Conservation (phyloP, 2,797 vertebrate genomes). For the Poecilia picta region DNA sequence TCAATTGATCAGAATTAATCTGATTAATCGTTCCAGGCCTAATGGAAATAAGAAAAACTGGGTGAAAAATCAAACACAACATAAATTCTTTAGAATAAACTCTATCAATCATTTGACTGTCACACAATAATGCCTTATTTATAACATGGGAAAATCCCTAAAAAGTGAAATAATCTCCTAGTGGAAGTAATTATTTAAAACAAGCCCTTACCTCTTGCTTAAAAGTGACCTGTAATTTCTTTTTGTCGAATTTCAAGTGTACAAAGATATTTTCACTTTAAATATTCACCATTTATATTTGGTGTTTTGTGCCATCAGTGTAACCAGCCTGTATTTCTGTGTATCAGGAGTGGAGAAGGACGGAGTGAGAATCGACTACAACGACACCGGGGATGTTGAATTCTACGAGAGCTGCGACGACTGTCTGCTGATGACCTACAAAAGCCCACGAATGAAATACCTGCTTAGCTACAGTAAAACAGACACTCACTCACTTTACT, state of each 20-base stretch:
- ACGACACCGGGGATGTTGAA: neutral
- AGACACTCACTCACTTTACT: neutral
- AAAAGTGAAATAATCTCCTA: too few relatives aligned
- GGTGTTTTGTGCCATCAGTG: too few relatives aligned
- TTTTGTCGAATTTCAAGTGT: too few relatives aligned
- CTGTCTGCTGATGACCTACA: constrained; percentile 14
- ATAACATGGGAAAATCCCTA: neutral
- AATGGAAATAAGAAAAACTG: neutral
- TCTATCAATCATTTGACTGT: neutral
- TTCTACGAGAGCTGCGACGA: constrained; percentile 9
- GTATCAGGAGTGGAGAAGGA: neutral
- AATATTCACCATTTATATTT: too few relatives aligned
- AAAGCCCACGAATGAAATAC: neutral
- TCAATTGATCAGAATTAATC: too few relatives aligned
- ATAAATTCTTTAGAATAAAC: neutral
- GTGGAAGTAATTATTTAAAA: too few relatives aligned
- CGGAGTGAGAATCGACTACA: neutral
- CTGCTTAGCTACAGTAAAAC: constrained; percentile 17
- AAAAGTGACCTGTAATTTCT: too few relatives aligned
- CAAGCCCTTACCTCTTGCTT: too few relatives aligned
- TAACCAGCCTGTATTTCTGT: neutral
- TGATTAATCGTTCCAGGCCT: too few relatives aligned
- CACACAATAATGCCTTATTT: neutral
- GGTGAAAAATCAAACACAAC: neutral
- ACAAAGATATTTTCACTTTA: too few relatives aligned